Conservation (phyloP, 2,113 vertebrate genomes). For the Cyanoliseus patagonus region DNA sequence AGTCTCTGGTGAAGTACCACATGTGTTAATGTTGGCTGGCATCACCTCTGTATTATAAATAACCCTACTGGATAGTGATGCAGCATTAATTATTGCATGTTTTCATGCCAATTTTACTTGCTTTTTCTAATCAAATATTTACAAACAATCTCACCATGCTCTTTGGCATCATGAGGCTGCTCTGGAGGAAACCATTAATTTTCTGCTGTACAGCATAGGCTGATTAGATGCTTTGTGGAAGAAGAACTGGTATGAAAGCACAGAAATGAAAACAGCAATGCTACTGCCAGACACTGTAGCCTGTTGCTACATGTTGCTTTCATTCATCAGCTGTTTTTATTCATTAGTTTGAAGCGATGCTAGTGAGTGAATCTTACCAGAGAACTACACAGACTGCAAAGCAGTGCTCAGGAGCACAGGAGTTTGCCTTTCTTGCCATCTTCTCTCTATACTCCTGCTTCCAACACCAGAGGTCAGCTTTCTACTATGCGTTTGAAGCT, state of each 20-base stretch:
- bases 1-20: not conserved
- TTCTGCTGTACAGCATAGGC: not conserved
- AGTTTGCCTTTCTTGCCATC: not conserved
- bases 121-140: slow-evolving; percentile 53
- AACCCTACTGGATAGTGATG: not conserved
- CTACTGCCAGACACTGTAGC: slow-evolving; percentile 34
- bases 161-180: slow-evolving; percentile 3
- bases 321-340: not conserved
- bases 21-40: not conserved
- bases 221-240: slow-evolving; percentile 55
- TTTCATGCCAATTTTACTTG: not conserved
- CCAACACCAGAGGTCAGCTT: slow-evolving; percentile 34
- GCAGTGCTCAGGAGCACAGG: not conserved
- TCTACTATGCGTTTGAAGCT: not conserved
- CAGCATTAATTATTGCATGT: not conserved
- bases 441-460: not conserved
- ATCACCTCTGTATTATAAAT: not conserved
- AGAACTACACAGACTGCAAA: not conserved
- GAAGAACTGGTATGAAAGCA: slow-evolving; percentile 26
- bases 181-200: slow-evolving; percentile 51
- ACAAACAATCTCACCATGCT: not conserved
- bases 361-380: not conserved
- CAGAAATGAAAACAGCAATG: slow-evolving; percentile 27
- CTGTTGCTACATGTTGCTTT: slow-evolving; percentile 12
- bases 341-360: not conserved